Conservation (phyloP, 2,113 vertebrate genomes). For the Poeciliopsis turrubarensis region DNA sequence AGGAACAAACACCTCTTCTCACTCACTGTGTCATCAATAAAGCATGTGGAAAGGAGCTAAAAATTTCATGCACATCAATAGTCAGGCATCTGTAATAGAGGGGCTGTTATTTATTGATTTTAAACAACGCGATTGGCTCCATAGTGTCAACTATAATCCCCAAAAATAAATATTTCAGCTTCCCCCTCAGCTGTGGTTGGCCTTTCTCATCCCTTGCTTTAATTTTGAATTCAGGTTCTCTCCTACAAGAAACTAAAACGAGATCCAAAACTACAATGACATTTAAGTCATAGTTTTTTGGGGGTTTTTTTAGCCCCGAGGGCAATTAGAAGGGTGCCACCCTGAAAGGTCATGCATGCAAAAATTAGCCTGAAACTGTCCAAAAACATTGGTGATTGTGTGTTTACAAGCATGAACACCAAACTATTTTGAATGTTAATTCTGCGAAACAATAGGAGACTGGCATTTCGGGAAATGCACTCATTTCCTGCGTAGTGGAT, state of each 20-base stretch:
- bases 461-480: neutral
- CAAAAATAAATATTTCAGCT: constrained; percentile 8
- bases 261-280: constrained; percentile 43
- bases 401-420: neutral
- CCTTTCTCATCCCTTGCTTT: constrained; percentile 12
- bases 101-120: constrained; percentile 44
- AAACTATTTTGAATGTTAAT: neutral
- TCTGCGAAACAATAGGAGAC: neutral
- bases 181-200: neutral
- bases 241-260: neutral
- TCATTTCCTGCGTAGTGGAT: neutral
- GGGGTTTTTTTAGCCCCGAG: constrained; percentile 14
- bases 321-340: constrained; percentile 33
- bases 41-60: constrained; percentile 39
- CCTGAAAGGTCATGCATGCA: constrained; percentile 56
- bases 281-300: constrained; percentile 35
- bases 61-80: constrained; percentile 55
- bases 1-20: constrained; percentile 18
- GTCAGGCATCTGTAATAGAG: constrained; percentile 63
- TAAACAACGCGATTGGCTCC: neutral
- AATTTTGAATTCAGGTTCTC: constrained; percentile 12
- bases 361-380: constrained; percentile 22
- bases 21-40: constrained; percentile 46
- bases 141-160: constrained; percentile 6
- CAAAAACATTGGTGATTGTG: neutral